phyloP scores from a whole-genome alignment of 2,888 invertebrate species.

The Amphipoea oculea region DNA sequence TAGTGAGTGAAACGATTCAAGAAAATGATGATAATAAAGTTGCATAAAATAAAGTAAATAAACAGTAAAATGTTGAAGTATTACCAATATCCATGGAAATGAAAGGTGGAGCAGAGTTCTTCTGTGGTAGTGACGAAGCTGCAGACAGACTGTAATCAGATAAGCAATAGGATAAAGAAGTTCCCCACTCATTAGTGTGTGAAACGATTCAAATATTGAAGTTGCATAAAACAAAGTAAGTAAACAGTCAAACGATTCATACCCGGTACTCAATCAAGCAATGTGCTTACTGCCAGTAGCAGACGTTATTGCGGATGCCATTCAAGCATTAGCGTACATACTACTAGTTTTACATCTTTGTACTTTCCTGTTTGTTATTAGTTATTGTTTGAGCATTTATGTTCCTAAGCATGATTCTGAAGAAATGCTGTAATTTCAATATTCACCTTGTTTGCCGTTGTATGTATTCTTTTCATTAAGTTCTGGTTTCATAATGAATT shows the following conservation, averaged over 20 bases:
- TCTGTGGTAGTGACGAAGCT: background rate
- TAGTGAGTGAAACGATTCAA: background rate
- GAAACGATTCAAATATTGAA: background rate
- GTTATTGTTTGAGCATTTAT: background rate
- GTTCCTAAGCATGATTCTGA: background rate
- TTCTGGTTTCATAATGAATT: background rate
- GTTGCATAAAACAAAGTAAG: background rate
- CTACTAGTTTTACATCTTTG: background rate
- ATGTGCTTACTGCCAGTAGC: background rate
- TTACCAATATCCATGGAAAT: background rate
- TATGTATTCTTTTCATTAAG: background rate
- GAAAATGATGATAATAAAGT: background rate
- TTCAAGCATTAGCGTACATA: background rate
- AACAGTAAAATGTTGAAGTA: background rate
- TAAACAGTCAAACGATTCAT: background rate
- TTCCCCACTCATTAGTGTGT: background rate
- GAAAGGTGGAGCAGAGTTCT: background rate
- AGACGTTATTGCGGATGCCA: conserved; percentile 19
- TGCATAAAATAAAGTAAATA: background rate
- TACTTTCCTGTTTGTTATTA: conserved; percentile 3
- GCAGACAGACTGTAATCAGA: background rate
- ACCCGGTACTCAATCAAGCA: background rate
- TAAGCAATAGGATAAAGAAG: background rate
- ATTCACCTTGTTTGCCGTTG: background rate
- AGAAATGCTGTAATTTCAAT: background rate